Conservation (phyloP, 1,140 invertebrate genomes). For the Drosophila ficusphila region DNA sequence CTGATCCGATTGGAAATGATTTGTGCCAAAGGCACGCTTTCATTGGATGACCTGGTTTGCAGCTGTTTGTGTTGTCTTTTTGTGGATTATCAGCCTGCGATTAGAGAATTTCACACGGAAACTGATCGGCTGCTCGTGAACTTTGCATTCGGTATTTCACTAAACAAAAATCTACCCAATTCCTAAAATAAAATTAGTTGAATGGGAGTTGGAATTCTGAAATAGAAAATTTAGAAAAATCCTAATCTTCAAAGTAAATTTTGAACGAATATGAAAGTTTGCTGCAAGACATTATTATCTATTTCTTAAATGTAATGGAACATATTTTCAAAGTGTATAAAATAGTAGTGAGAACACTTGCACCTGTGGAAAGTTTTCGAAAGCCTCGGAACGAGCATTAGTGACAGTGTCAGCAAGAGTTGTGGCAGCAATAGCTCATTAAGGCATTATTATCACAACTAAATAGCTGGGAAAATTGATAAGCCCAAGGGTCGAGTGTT, state of each 20-base stretch:
- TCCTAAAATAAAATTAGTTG: background rate
- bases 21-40: conserved; percentile 63
- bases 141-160: conserved; percentile 41
- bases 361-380: conserved; percentile 68
- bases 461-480: conserved; percentile 70
- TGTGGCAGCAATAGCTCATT: conserved; percentile 57
- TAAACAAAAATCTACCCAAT: background rate
- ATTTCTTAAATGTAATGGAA: too few relatives aligned
- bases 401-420: conserved; percentile 9
- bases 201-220: too few relatives aligned
- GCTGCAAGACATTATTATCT: too few relatives aligned
- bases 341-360: conserved; percentile 13
- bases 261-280: too few relatives aligned
- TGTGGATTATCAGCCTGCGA: conserved; percentile 52
- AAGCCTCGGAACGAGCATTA: conserved; percentile 51
- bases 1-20: conserved; percentile 23
- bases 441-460: conserved; percentile 62
- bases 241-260: too few relatives aligned
- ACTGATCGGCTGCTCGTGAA: conserved; percentile 53
- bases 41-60: conserved; percentile 43
- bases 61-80: conserved; percentile 40
- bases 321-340: conserved; percentile 14
- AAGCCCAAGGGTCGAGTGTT: conserved; percentile 44
- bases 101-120: conserved; percentile 78
- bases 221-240: too few relatives aligned